Percentiles rank a stretch among this genome's conserved stretches.
phyloP scores from a whole-genome alignment of 92 coral and sea anemone genomes.

The Paragorgia papillata region DNA sequence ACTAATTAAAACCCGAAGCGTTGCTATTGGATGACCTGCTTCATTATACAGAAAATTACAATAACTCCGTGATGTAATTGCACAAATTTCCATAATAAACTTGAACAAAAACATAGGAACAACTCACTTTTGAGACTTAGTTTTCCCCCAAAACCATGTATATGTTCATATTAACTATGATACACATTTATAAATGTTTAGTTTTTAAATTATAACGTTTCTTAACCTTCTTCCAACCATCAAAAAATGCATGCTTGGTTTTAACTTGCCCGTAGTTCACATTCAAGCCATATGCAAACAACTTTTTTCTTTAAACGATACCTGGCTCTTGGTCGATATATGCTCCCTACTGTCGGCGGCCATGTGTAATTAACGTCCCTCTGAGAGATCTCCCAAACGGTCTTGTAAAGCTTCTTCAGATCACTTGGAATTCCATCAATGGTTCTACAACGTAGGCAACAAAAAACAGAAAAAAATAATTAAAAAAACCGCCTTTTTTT shows the following conservation, averaged over 20 bases:
- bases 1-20: no score
- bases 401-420: constrained; percentile 86
- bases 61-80: no score
- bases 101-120: no score
- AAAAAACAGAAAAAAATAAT: not conserved
- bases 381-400: constrained; percentile 99
- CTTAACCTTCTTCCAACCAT: constrained; percentile 97
- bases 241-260: constrained; percentile 99
- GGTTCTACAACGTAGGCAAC: constrained; percentile 48
- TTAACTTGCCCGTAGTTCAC: constrained; percentile 81
- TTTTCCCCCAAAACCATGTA: no score
- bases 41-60: no score
- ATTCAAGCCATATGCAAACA: constrained; percentile 86
- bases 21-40: no score
- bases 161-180: no score
- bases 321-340: constrained; percentile 98
- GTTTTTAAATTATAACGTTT: no score
- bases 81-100: no score
- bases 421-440: constrained; percentile 88
- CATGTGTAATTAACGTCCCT: constrained; percentile 79
- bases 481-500: not conserved
- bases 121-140: no score
- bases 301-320: constrained; percentile 98
- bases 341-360: constrained; percentile 99
- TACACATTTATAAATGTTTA: no score